phyloP scores from a whole-genome alignment of 92 coral and sea anemone species.

The Epizoanthus illoricatus region DNA sequence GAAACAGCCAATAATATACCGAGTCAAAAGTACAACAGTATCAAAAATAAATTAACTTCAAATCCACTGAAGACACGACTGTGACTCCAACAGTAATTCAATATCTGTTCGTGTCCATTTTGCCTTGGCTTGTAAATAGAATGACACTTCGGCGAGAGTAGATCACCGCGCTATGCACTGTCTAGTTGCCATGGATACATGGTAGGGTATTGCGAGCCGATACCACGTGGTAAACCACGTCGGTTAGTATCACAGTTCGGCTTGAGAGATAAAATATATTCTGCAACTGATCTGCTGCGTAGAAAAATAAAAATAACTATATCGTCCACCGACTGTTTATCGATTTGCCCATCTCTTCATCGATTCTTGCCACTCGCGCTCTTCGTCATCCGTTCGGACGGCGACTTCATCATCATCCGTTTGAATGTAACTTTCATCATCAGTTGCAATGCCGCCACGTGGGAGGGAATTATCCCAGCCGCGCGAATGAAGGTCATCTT shows the following conservation, averaged over 20 bases:
- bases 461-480: slow-evolving; percentile 62
- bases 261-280: not conserved
- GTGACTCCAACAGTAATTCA: not conserved
- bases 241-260: not conserved
- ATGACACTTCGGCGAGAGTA: not conserved
- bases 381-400: slow-evolving; percentile 90
- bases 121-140: not conserved
- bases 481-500: slow-evolving; percentile 58
- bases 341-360: slow-evolving; percentile 95
- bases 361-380: slow-evolving; percentile 88
- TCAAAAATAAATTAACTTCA: slow-evolving; percentile 21
- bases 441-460: slow-evolving; percentile 84
- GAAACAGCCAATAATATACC: not conserved
- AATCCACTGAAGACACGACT: not conserved
- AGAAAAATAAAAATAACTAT: slow-evolving; percentile 53
- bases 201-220: not conserved
- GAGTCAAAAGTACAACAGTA: not conserved
- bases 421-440: slow-evolving; percentile 91
- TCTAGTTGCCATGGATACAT: slow-evolving; percentile 12
- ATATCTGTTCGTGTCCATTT: not conserved
- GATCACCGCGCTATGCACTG: not conserved
- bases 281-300: slow-evolving; percentile 15
- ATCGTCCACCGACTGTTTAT: slow-evolving; percentile 47
- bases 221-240: not conserved
- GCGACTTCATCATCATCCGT: slow-evolving; percentile 90